phyloP scores from a whole-genome alignment of 2,797 vertebrate genomes.

The Manis javanica region DNA sequence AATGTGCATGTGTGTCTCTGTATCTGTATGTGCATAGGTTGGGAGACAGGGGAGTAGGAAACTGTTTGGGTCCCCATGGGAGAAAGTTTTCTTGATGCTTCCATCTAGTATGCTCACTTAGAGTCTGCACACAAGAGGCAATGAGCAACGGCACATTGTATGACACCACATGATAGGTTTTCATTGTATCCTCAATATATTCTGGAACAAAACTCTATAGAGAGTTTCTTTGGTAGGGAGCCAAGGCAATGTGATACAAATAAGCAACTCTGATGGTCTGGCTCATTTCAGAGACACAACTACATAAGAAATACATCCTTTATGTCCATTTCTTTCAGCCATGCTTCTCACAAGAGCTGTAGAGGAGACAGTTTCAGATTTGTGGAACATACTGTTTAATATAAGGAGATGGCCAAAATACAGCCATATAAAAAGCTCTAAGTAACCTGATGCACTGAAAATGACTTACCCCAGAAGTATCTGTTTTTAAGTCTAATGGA shows the following conservation, averaged over 20 bases:
- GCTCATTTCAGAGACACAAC: neutral
- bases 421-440: neutral
- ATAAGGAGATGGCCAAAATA: neutral
- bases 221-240: neutral
- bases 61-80: neutral
- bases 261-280: neutral
- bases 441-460: neutral
- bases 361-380: neutral
- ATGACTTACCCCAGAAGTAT: neutral
- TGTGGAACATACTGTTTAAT: neutral
- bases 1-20: neutral
- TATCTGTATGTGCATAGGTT: no score
- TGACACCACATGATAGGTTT: neutral
- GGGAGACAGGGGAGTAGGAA: neutral
- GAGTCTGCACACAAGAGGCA: neutral
- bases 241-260: neutral
- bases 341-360: neutral
- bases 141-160: rapidly evolving
- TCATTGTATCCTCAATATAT: neutral
- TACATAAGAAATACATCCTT: neutral
- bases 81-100: neutral
- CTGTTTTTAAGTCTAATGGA: slow-evolving; percentile 38
- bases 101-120: rapidly evolving
- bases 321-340: neutral
- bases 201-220: neutral